A percentile compares a stretch with the other conserved stretches of the same genome.
Conservation (phyloP, 2,797 vertebrate genomes). For the Argya squamiceps region DNA sequence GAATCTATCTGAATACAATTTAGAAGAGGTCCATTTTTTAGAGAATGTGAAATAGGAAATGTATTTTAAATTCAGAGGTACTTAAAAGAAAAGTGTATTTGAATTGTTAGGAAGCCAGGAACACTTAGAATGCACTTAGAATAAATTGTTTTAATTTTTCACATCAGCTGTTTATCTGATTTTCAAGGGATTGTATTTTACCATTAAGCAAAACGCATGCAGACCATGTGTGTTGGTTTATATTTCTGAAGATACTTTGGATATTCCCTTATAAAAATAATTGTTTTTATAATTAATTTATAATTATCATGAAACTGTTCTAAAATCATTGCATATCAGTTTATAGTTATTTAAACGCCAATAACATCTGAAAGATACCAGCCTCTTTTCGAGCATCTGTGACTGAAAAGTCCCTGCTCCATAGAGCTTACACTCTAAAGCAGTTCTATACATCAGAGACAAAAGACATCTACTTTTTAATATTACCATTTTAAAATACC, state of each 20-base stretch:
- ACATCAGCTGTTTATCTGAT: neutral
- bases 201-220: slow-evolving; percentile 58
- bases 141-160: neutral
- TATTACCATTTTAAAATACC: neutral
- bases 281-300: neutral
- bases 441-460: neutral
- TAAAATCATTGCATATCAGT: neutral
- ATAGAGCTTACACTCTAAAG: slow-evolving; percentile 55
- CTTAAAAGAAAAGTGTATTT: neutral
- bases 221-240: neutral
- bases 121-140: neutral
- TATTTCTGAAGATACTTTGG: slow-evolving; percentile 65
- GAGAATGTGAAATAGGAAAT: neutral
- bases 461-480: neutral
- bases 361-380: neutral
- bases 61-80: neutral
- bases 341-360: neutral
- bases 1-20: neutral
- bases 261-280: neutral
- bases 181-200: slow-evolving; percentile 22
- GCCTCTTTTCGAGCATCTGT: neutral
- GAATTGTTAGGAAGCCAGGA: neutral
- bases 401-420: slow-evolving; percentile 18
- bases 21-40: neutral
- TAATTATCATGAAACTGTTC: neutral